Conservation (phyloP, 1,140 invertebrate genomes). For the Trichonephila inaurata region DNA sequence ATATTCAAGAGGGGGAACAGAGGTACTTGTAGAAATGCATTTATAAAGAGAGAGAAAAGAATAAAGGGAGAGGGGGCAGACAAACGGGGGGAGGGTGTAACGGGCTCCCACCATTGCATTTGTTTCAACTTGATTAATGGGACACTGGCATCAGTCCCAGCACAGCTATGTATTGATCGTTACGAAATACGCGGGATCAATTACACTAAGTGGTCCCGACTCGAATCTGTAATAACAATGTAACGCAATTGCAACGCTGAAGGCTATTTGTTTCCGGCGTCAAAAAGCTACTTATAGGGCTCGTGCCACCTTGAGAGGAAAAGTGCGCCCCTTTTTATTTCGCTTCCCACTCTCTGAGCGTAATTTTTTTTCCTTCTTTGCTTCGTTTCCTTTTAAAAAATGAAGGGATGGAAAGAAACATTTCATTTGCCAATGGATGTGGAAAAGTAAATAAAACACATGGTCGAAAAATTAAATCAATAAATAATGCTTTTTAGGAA, state of each 20-base stretch:
- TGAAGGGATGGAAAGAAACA: constrained; percentile 23
- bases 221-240: constrained; percentile 76
- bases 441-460: constrained; percentile 7
- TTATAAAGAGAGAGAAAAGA: constrained; percentile 53
- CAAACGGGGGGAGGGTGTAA: neutral
- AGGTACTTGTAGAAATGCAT: constrained; percentile 69
- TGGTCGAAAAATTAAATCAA: neutral
- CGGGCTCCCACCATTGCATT: constrained; percentile 52
- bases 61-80: neutral
- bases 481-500: neutral
- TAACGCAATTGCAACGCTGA: constrained; percentile 76
- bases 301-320: constrained; percentile 54
- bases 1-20: constrained; percentile 60
- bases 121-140: constrained; percentile 77
- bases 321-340: constrained; percentile 13
- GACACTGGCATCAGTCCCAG: constrained; percentile 69
- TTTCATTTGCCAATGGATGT: constrained; percentile 61
- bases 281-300: constrained; percentile 73
- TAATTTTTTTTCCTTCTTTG: neutral
- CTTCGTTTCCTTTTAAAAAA: neutral
- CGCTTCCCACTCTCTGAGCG: neutral
- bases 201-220: constrained; percentile 76
- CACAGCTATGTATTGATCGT: constrained; percentile 56
- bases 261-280: constrained; percentile 76
- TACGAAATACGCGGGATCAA: constrained; percentile 73